A percentile compares a stretch with the other conserved stretches of the same genome.
phyloP scores from a whole-genome alignment of 2,797 vertebrate genomes.

The Platalea minor region DNA sequence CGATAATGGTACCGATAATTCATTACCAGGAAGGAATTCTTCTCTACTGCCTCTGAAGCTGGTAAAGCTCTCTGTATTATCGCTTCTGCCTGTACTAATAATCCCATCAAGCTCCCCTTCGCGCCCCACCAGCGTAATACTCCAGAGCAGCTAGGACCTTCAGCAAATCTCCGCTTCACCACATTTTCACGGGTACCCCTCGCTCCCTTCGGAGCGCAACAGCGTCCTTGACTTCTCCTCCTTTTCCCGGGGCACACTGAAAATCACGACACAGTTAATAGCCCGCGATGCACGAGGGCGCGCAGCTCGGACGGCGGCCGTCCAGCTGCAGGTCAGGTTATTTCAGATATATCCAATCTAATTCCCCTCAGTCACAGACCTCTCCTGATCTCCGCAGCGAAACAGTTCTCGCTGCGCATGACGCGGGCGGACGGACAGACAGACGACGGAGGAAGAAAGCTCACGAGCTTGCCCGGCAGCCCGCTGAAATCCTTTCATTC shows the following conservation, averaged over 20 bases:
- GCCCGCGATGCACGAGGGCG: accelerated
- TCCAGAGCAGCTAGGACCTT: neutral
- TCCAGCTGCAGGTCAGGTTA: neutral
- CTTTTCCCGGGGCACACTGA: neutral
- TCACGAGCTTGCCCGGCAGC: neutral
- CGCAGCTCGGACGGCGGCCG: accelerated
- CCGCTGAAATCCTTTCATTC: neutral
- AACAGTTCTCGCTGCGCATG: accelerated
- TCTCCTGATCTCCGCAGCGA: neutral
- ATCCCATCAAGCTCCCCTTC: neutral
- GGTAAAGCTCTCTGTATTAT: neutral
- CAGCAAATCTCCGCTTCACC: neutral
- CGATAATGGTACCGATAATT: accelerated
- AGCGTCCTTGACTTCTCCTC: neutral
- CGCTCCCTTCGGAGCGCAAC: neutral
- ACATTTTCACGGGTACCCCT: neutral
- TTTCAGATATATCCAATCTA: neutral
- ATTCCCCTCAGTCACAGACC: neutral
- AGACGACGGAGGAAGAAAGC: neutral
- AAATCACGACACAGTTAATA: neutral
- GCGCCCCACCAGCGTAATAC: accelerated
- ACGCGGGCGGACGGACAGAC: neutral
- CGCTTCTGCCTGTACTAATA: neutral
- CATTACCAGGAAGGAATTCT: neutral
- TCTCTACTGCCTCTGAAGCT: neutral